Evolutionary conservation across 2,888 invertebrate genomes (phyloP).

Genomic region (Conus canariensis): DNA sequence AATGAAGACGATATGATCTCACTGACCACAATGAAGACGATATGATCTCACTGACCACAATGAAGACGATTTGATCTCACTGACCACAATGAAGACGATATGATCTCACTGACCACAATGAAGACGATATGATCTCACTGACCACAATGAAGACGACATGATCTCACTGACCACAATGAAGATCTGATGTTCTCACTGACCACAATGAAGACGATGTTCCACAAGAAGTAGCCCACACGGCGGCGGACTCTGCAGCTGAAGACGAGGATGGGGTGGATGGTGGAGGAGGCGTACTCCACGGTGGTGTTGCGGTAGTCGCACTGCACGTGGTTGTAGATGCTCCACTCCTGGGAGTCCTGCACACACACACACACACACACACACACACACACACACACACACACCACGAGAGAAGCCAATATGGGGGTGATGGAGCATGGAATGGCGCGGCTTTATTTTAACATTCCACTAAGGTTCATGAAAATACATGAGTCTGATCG

Average conservation of each 20-base stretch:
- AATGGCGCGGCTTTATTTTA: too few species aligned
- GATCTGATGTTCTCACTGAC: too few species aligned
- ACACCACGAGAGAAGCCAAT: too few species aligned
- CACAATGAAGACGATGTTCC: constrained; percentile 72
- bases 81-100: constrained; percentile 53
- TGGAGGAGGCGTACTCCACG: constrained; percentile 63
- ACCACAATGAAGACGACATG: too few species aligned
- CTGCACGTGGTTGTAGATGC: constrained; percentile 67
- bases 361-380: not conserved
- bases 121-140: constrained; percentile 58
- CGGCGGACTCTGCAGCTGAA: constrained; percentile 65
- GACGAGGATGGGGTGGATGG: constrained; percentile 65
- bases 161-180: too few species aligned
- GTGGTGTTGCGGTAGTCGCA: constrained; percentile 60
- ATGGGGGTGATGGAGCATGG: too few species aligned
- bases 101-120: constrained; percentile 61
- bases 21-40: too few species aligned
- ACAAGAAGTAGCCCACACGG: constrained; percentile 68
- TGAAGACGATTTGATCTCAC: not conserved
- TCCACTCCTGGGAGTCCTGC: constrained; percentile 65
- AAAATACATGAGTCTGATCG: too few species aligned
- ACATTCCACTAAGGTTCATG: too few species aligned
- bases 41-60: too few species aligned
- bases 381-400: too few species aligned
- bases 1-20: too few species aligned